Evolutionary conservation across 2,888 invertebrate genomes (phyloP).

Genomic region (Lutraria lutraria): DNA sequence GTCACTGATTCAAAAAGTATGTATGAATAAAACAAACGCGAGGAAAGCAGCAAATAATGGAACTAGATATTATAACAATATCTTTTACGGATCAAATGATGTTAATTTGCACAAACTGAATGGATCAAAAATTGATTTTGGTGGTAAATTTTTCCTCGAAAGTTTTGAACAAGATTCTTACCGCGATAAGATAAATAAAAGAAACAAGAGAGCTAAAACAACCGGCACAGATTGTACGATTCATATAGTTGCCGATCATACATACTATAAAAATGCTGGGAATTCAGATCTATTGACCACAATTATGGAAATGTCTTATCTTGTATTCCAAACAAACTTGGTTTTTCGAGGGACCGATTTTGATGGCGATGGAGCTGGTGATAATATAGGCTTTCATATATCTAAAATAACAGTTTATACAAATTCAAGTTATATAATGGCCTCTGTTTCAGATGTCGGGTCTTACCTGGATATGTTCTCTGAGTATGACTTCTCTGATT

Average conservation of each 20-base stretch:
- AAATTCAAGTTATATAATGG: slow-evolving; percentile 63
- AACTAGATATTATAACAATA: slow-evolving; percentile 1
- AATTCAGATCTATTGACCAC: slow-evolving; percentile 66
- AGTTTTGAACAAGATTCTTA: neutral
- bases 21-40: neutral
- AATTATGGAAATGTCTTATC: slow-evolving; percentile 77
- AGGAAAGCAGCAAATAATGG: neutral
- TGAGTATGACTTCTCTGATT: slow-evolving; percentile 71
- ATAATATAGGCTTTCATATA: slow-evolving; percentile 83
- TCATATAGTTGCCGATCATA: slow-evolving; percentile 83
- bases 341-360: slow-evolving; percentile 84
- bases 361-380: slow-evolving; percentile 80
- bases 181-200: neutral
- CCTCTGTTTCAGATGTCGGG: slow-evolving; percentile 56
- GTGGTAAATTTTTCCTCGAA: neutral
- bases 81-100: slow-evolving; percentile 49
- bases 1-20: neutral
- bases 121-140: slow-evolving; percentile 23
- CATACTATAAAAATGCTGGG: slow-evolving; percentile 78
- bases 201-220: neutral
- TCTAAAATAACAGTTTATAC: slow-evolving; percentile 75
- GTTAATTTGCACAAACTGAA: slow-evolving; percentile 15
- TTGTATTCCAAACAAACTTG: slow-evolving; percentile 79
- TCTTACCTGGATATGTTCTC: slow-evolving; percentile 78
- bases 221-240: slow-evolving; percentile 71